A percentile compares a stretch with the other conserved stretches of the same genome.
Evolutionary conservation across 2,888 invertebrate species (phyloP).

Genomic region (Tuta absoluta): DNA sequence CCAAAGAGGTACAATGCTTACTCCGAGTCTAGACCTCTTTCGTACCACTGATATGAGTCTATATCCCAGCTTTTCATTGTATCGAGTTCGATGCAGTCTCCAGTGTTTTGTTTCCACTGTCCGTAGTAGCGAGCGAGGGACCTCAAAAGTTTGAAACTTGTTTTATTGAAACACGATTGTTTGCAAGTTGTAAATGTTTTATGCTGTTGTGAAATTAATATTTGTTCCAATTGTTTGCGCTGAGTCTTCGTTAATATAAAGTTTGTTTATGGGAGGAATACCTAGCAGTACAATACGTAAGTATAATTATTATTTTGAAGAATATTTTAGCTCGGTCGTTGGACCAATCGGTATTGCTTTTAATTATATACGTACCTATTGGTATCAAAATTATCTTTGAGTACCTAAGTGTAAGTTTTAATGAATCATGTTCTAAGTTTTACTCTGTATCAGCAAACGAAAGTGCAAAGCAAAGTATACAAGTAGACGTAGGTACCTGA

Average conservation of each 20-base stretch:
- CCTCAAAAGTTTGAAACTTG: constrained; percentile 13
- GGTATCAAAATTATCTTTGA: neutral
- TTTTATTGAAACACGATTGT: constrained; percentile 15
- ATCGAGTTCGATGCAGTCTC: constrained; percentile 3
- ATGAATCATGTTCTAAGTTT: constrained; percentile 1
- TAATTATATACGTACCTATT: too few species aligned
- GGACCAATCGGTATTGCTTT: too few species aligned
- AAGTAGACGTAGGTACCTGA: too few species aligned
- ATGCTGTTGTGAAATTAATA: constrained; percentile 15
- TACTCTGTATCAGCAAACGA: too few species aligned
- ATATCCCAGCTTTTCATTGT: constrained; percentile 13
- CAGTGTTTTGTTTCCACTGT: constrained; percentile 21
- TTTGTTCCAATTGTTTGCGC: constrained; percentile 1
- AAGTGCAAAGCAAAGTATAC: too few species aligned
- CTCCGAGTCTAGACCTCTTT: too few species aligned
- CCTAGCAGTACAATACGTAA: too few species aligned
- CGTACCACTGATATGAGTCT: too few species aligned
- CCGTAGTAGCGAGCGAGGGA: neutral
- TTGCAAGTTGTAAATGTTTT: constrained; percentile 2
- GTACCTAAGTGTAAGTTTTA: neutral
- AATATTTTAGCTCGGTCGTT: too few species aligned
- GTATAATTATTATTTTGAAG: too few species aligned
- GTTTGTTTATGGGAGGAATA: neutral
- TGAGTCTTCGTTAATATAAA: neutral
- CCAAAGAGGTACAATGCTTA: too few species aligned